Evolutionary conservation across 2,888 invertebrate species (phyloP).

Genomic region (Mythimna impura): DNA sequence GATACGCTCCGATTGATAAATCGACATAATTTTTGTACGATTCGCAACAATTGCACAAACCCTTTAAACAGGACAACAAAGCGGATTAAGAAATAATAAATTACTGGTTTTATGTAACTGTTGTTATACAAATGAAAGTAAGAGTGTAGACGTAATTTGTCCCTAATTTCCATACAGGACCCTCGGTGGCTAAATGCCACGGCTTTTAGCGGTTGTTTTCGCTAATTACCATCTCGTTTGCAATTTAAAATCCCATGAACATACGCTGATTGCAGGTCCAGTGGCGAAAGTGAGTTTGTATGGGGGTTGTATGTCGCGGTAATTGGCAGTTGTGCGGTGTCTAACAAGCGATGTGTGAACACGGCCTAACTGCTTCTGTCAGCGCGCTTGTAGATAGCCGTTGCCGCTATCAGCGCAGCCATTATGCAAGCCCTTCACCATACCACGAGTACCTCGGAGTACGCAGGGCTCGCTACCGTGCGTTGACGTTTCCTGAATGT

Average conservation of each 20-base stretch:
- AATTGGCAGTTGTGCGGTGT: conserved; percentile 83
- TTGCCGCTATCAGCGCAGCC: conserved; percentile 63
- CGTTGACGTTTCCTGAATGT: conserved; percentile 81
- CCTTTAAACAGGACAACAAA: conserved; percentile 77
- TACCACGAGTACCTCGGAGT: conserved; percentile 36
- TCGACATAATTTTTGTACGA: conserved; percentile 62
- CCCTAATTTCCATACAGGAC: conserved; percentile 88
- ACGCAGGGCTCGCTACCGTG: conserved; percentile 69
- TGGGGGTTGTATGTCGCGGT: conserved; percentile 79
- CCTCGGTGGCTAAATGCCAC: conserved; percentile 79
- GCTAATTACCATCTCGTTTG: conserved; percentile 90
- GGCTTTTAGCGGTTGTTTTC: conserved; percentile 86
- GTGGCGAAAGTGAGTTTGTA: conserved; percentile 82
- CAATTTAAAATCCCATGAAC: conserved; percentile 85
- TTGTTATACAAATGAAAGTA: conserved; percentile 86
- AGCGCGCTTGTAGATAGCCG: conserved; percentile 63
- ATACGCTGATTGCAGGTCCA: conserved; percentile 71
- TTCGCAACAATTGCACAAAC: conserved; percentile 74
- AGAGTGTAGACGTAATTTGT: conserved; percentile 87
- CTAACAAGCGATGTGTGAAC: conserved; percentile 76
- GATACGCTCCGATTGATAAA: conserved; percentile 60
- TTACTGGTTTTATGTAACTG: conserved; percentile 83
- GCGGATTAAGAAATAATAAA: conserved; percentile 83
- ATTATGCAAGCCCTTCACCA: conserved; percentile 78
- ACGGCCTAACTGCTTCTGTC: conserved; percentile 74